phyloP scores from a whole-genome alignment of 2,113 vertebrate genomes.

The Phyllostomus hastatus region DNA sequence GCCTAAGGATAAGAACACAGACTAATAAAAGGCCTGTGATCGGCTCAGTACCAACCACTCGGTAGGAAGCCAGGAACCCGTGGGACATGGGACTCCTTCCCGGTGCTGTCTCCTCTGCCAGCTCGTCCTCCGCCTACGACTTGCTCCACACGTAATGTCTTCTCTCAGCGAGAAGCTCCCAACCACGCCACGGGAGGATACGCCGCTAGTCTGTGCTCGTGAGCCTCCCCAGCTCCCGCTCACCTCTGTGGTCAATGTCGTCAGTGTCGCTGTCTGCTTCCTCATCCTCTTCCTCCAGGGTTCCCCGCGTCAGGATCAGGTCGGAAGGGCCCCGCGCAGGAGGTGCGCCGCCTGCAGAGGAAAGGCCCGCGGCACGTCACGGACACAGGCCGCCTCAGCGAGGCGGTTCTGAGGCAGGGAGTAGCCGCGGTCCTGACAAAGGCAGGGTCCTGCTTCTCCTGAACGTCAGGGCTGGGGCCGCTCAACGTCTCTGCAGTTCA shows the following conservation, averaged over 20 bases:
- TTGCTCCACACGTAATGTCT: not conserved
- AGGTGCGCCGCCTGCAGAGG: slow-evolving; percentile 58
- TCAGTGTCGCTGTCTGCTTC: slow-evolving; percentile 92
- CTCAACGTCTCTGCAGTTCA: not conserved
- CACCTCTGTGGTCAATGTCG: slow-evolving; percentile 94
- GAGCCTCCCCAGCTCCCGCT: slow-evolving; percentile 54
- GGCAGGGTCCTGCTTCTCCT: not conserved
- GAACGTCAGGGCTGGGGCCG: not conserved
- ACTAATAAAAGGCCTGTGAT: not conserved
- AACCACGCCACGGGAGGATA: not conserved
- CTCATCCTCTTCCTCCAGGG: slow-evolving; percentile 85
- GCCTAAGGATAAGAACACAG: not conserved
- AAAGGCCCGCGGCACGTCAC: slow-evolving; percentile 13
- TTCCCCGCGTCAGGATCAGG: slow-evolving; percentile 92
- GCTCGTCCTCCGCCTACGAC: not conserved
- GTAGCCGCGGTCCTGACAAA: not conserved
- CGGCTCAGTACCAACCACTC: not conserved
- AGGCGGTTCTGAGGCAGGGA: not conserved
- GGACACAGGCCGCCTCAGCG: not conserved
- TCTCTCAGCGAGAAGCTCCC: not conserved
- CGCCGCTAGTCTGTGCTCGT: not conserved
- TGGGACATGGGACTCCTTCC: not conserved
- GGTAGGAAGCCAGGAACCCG: not conserved
- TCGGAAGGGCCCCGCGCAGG: slow-evolving; percentile 86
- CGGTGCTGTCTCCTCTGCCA: not conserved